A percentile compares a stretch with the other conserved stretches of the same genome.
These are phyloP conservation scores for Drosophila simulans DNA, from an alignment of 1,140 invertebrate species.

Conservation along the genomic window DNA sequence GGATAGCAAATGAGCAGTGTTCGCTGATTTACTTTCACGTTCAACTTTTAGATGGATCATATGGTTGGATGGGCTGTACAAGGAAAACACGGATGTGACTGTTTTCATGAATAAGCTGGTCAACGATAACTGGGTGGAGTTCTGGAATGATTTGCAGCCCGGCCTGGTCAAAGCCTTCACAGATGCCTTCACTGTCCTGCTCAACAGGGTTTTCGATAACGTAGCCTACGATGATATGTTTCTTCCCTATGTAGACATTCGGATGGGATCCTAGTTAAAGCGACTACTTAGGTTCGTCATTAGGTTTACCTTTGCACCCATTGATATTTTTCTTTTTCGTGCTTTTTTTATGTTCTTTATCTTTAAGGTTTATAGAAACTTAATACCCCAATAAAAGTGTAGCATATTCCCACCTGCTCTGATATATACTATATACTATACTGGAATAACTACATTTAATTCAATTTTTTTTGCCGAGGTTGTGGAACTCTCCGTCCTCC, in stretches of 20 bases:
- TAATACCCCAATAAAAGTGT: too few species aligned
- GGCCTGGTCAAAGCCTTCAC: conserved; percentile 9
- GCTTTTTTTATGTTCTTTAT: too few species aligned
- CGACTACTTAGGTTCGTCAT: too few species aligned
- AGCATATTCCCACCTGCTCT: not conserved
- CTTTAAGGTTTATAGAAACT: too few species aligned
- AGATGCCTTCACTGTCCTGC: conserved; percentile 12
- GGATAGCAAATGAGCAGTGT: not conserved
- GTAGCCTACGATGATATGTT: conserved; percentile 68
- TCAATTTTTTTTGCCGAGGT: conserved; percentile 34
- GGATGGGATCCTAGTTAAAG: not conserved
- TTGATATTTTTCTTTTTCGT: too few species aligned
- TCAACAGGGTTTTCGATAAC: conserved; percentile 47
- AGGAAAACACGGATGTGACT: conserved; percentile 56
- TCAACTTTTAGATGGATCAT: conserved; percentile 44
- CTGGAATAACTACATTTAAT: not conserved
- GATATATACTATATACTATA: not conserved
- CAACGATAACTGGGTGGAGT: conserved; percentile 58
- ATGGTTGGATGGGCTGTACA: conserved; percentile 47
- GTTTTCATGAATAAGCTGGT: conserved; percentile 33
- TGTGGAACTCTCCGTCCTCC: conserved; percentile 55
- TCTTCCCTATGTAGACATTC: conserved; percentile 31
- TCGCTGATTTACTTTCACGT: not conserved
- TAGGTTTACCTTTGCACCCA: too few species aligned
- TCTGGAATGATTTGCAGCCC: conserved; percentile 58